Evolutionary conservation across 1,140 invertebrate species (phyloP).

Genomic region (Diachasmimorpha longicaudata): DNA sequence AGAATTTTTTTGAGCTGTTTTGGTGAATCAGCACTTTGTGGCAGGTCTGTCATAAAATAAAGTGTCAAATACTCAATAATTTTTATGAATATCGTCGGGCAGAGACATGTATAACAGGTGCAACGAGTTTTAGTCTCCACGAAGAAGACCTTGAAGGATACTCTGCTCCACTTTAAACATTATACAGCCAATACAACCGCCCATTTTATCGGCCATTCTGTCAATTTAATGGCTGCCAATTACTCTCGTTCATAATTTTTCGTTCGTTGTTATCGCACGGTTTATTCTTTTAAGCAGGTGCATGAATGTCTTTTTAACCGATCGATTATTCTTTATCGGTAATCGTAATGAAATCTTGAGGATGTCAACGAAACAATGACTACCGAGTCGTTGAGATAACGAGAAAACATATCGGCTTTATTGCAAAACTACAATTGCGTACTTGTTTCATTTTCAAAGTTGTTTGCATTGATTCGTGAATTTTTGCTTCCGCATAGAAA

Average conservation of each 20-base stretch:
- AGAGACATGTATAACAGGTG: background rate
- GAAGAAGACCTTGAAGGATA: background rate
- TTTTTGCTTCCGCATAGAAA: background rate
- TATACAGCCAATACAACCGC: background rate
- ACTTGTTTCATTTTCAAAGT: too few relatives aligned
- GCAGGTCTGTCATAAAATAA: background rate
- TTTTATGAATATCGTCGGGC: background rate
- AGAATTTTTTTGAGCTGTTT: background rate
- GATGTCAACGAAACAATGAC: too few relatives aligned
- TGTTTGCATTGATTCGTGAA: too few relatives aligned
- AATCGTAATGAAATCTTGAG: too few relatives aligned
- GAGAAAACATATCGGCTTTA: too few relatives aligned
- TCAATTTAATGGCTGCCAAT: background rate
- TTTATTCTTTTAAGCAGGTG: background rate
- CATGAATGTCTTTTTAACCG: background rate
- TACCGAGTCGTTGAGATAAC: too few relatives aligned
- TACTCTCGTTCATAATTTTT: background rate
- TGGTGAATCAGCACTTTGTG: background rate
- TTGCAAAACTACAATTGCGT: too few relatives aligned
- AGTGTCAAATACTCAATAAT: background rate
- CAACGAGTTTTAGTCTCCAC: background rate
- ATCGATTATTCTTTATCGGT: too few relatives aligned
- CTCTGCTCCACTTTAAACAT: background rate
- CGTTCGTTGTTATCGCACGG: background rate
- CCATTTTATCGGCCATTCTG: background rate